Evolutionary conservation across 2,888 invertebrate species (phyloP).

Genomic region (Bombylius major): DNA sequence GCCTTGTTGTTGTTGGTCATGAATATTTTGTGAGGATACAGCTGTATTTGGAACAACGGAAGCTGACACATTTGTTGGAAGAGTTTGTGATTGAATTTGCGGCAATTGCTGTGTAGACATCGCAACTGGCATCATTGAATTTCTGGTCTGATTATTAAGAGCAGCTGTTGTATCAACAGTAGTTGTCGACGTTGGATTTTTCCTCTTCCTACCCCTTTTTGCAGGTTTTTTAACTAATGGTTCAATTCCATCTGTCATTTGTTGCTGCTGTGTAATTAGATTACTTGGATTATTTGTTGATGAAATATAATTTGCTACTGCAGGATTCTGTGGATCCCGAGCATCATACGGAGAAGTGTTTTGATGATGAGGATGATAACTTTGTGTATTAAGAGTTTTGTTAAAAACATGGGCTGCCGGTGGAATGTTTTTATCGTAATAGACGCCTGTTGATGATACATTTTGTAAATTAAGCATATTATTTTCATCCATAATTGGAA

Average conservation of each 20-base stretch:
- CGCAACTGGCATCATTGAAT: constrained; percentile 28
- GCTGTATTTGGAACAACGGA: background rate
- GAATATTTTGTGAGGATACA: constrained; percentile 18
- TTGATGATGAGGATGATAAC: constrained; percentile 19
- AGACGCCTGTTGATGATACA: constrained; percentile 23
- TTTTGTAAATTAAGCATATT: constrained; percentile 26
- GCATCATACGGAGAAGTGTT: constrained; percentile 16
- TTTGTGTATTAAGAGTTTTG: constrained; percentile 28
- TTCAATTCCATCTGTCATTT: constrained; percentile 8
- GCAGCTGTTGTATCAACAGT: background rate
- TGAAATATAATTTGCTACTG: constrained; percentile 9
- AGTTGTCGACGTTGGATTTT: background rate
- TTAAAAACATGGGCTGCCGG: constrained; percentile 49
- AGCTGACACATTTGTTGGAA: constrained; percentile 13
- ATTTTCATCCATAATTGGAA: constrained; percentile 25
- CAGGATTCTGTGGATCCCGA: constrained; percentile 15
- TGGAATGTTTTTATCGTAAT: constrained; percentile 47
- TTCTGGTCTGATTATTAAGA: constrained; percentile 4
- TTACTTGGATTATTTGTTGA: constrained; percentile 22
- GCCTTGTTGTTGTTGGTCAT: constrained; percentile 29
- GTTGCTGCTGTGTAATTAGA: constrained; percentile 16
- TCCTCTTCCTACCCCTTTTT: constrained; percentile 1
- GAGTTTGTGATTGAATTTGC: constrained; percentile 16
- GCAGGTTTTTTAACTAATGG: constrained; percentile 5
- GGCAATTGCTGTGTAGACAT: constrained; percentile 22